Evolutionary conservation across 2,888 invertebrate species (phyloP), one percentile per base, ranked within the genome.

Genomic region (Watsonalla cultraria): DNA sequence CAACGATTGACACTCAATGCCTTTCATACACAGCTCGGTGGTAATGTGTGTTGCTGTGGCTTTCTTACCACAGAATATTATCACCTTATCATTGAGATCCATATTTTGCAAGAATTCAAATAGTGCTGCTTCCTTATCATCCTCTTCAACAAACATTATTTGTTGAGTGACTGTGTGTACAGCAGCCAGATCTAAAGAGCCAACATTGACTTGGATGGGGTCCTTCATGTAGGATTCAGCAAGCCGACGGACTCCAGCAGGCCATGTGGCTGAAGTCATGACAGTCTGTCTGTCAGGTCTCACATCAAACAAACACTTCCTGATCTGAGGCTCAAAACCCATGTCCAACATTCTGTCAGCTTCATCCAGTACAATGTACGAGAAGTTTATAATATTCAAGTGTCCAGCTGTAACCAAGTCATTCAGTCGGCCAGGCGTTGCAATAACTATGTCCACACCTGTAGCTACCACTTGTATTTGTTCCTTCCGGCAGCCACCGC

Each of bases 221-320:
- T 98, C 94, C 53, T 93, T 94, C 95, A 97, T 96, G 76, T 98
- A 98, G 0, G 94, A 94, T 60, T 95, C 92, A 0, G 98, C 98
- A 46, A 99, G 88, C 14, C 96, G 92, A 13, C 97, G 92, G 0
- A 99, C 98, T 46, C 95, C 96, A 52, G 92, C 87, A 0, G 98
- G 98, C 99, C 98, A 99, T 0, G 99, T 99, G 11, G 99, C 99
- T 76, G 96, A 96, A 0, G 98, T 99, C 98, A 99, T 98, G 0
- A 98, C 94, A n/a, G 97, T 97, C 80, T 99, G 98, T 53, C 98
- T 88, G 75, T 97, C 97, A 7, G 97, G 97, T 53, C 97, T 92
- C 24, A 97, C 93, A 72, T 95, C 94, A 56, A 96, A 90, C 62
- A 97, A 84, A 11, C 95, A 94, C 76, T 95, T 96, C 45, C 96